Percentiles rank a stretch among this genome's conserved stretches.
Conservation (phyloP, 2,113 vertebrate species). For the Vanacampus margaritifer region DNA sequence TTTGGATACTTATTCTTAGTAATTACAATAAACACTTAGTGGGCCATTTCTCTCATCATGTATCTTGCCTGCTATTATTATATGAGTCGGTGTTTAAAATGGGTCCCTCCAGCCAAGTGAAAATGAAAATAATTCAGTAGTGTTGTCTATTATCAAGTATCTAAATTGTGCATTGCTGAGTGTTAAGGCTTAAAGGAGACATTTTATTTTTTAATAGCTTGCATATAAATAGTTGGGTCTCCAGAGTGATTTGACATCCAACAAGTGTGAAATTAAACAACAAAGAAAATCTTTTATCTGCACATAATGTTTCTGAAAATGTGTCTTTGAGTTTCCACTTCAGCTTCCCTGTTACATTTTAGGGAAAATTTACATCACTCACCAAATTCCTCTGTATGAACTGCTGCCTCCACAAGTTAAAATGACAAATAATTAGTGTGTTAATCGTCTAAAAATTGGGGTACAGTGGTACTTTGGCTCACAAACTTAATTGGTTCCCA, state of each 20-base stretch:
- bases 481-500: too few species aligned
- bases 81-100: neutral
- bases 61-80: neutral
- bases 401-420: too few species aligned
- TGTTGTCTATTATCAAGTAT: neutral
- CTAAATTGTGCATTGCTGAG: neutral
- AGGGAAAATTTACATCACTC: too few species aligned
- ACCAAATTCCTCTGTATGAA: too few species aligned
- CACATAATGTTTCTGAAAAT: neutral
- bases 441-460: neutral
- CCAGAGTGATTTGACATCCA: neutral
- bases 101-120: neutral
- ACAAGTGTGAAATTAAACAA: neutral
- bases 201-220: neutral
- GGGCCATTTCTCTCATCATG: neutral
- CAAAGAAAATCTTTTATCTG: neutral
- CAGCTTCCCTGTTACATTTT: neutral
- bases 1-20: neutral
- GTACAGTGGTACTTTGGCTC: too few species aligned
- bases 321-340: neutral
- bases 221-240: neutral
- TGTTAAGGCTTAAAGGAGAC: neutral
- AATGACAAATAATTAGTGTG: neutral
- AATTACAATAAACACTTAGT: neutral
- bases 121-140: neutral